These are phyloP conservation scores for Peromyscus melanophrys DNA, from an alignment of 2,797 vertebrate genomes.

Conservation along the genomic window DNA sequence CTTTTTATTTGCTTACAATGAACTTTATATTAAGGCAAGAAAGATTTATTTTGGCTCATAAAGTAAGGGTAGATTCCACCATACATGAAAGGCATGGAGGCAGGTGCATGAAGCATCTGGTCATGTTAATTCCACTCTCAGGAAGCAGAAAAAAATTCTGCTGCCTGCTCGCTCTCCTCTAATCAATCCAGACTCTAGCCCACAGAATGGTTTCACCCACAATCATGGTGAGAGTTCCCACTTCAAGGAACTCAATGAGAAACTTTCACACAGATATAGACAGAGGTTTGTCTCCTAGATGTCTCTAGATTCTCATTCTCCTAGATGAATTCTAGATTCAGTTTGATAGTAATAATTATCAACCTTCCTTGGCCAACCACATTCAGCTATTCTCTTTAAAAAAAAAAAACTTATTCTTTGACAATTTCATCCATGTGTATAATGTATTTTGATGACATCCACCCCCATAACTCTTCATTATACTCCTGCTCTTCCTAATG, in stretches of 20 bases:
- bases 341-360: background rate
- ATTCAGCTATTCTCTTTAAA: background rate
- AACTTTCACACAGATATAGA: background rate
- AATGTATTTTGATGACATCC: background rate
- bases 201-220: background rate
- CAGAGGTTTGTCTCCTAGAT: background rate
- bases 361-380: background rate
- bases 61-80: background rate
- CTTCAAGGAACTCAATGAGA: background rate
- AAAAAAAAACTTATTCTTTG: background rate
- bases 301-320: background rate
- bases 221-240: background rate
- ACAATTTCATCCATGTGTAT: background rate
- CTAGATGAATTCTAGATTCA: background rate
- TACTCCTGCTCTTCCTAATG: background rate
- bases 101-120: background rate
- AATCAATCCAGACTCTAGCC: background rate
- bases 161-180: background rate
- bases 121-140: no score
- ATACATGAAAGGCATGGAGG: no score
- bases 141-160: background rate
- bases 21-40: background rate
- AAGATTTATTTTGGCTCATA: background rate
- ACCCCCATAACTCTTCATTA: background rate
- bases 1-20: constrained; percentile 28